Base-by-base conservation (phyloP, 2,888 invertebrate genomes). In the Scaptomyza polygonia region DNA sequence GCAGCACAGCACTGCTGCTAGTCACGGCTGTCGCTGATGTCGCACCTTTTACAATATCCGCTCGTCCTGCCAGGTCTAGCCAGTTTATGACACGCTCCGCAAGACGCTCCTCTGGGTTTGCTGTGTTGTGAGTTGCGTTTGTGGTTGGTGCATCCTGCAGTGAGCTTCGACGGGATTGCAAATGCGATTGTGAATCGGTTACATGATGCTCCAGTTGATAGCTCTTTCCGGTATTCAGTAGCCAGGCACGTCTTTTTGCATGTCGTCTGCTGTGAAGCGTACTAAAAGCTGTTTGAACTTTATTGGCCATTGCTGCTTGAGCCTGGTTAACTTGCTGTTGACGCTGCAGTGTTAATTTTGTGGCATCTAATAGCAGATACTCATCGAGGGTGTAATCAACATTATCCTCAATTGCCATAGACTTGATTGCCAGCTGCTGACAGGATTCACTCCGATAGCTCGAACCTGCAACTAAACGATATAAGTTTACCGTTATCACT, bases 11-110 rank as follows among this genome's bases (percentile, higher is more conserved):
- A 39, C 53, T 64, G 59, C 49, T 72, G 32, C 56, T 58, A 0
- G 49, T 44, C 12, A 56, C 66, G 29, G 72, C 72, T 34, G 49
- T 8, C 14, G 59, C 29, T 4, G 80, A 58, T 1, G 58, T 63
- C 14, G 72, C 57, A 3, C 55, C 62, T 54, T 85, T 87, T 0
- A 88, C 72, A 16, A 81, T 81, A 7, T 84, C 79, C 14, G 93
- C 92, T 83, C 94, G 93, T 0, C 95, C 95, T 0, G 96, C 96
- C 58, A 96, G 91, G 88, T 96, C 96, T 72, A 96, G 88, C 96
- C 96, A 96, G 79, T 96, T 95, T 4, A 96, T 91, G 0, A 96
- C 96, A 56, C 96, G 93, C 66, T 96, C 96, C 0, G 96, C 94
- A 49, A 95, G 88, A 29, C 93, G 89, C 49, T 92, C 91, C 39